Evolutionary conservation across 2,113 vertebrate genomes (phyloP), one percentile per base, ranked within the genome.

Genomic region (Prunella fulvescens): DNA sequence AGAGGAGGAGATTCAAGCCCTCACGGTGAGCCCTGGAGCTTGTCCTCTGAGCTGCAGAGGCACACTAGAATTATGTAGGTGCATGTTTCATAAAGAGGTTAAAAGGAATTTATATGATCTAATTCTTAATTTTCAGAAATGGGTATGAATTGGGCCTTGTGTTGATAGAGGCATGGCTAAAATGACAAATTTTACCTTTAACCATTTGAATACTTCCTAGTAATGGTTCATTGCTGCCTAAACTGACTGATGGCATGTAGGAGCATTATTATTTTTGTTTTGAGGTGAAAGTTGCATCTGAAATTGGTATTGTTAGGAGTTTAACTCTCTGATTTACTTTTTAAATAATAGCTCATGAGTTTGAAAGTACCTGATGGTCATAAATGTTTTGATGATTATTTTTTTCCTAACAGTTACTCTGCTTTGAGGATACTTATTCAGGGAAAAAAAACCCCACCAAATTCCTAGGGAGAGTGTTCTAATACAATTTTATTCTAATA

Each of bases 1-100:
- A 2, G 99, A 99, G 90, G 99, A 99, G 82, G 99, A 99, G 98
- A 99, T 99, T 90, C 99, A 99, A 47, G 99, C 99, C 3, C 98
- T 99, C 89, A 98, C 99, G 98, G 99, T 99, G 95, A 98, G 98
- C 91, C 51, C 40, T 39, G 16, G 35, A 11, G 26, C 42, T 35
- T 10, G 4, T 26, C 4, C 60, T 60, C 2, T 3, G 50, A 82
- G 14, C 39, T 71, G 1, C 19, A 14, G 4, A 26, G 6, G 7
- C 31, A 51, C 35, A 47, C 48, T 37, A 91, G 60, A 77, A 11
- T 70, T 44, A 11, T 7, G 10, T 5, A 74, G 72, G 12, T 61
- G 82, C 69, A 48, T 62, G 51, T 56, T 83, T 71, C 71, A 37
- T 60, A 9, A 74, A 16, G 40, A 67, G 40, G 39, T 57, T 74